Percentiles rank a stretch among this genome's conserved stretches.
Evolutionary conservation across 2,797 vertebrate species (phyloP).

Genomic region (Chrysocyon brachyurus): DNA sequence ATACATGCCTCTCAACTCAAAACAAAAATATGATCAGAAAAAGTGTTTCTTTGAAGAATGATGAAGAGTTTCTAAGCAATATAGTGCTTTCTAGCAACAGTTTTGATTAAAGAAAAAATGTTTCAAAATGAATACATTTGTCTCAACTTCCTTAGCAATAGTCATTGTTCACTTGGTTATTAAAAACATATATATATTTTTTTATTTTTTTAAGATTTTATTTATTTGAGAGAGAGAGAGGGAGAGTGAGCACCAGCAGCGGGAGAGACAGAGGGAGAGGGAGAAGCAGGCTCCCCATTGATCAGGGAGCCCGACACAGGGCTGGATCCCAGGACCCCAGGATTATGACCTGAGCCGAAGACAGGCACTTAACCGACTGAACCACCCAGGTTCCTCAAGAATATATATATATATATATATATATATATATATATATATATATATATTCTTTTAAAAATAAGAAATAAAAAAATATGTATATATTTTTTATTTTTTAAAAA

Average conservation of each 20-base stretch:
- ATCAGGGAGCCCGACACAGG: not conserved
- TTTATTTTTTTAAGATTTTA: not conserved
- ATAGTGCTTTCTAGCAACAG: not conserved
- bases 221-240: not conserved
- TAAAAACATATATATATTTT: not conserved
- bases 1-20: not conserved
- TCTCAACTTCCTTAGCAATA: slow-evolving; percentile 19
- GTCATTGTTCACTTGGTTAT: not conserved
- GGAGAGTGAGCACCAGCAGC: not conserved
- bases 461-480: too few relatives aligned
- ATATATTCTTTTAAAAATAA: too few relatives aligned
- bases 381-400: not conserved
- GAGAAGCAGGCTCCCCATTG: not conserved
- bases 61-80: not conserved
- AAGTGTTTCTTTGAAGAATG: not conserved
- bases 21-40: not conserved
- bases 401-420: too few relatives aligned
- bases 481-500: too few relatives aligned
- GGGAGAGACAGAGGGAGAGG: not conserved
- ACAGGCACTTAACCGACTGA: not conserved
- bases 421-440: too few relatives aligned
- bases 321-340: not conserved
- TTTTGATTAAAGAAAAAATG: not conserved
- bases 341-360: not conserved
- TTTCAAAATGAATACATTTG: slow-evolving; percentile 6